phyloP scores from a whole-genome alignment of 2,113 vertebrate genomes.

The Genyomyrus donnyi region DNA sequence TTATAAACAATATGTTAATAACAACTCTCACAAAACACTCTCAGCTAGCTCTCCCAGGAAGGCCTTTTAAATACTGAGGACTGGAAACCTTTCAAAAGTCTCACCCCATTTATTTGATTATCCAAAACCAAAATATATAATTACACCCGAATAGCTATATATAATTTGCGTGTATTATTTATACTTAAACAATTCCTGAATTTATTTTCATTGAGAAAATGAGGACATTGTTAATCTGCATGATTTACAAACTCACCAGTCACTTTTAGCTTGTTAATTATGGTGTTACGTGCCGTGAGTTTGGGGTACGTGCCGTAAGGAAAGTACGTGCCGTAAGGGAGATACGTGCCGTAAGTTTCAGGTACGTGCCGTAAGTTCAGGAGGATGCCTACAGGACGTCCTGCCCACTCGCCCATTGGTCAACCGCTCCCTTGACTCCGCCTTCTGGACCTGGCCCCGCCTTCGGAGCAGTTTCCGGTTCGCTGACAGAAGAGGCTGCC shows the following conservation, averaged over 20 bases:
- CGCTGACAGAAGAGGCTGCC: too few species aligned
- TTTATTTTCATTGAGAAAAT: not conserved
- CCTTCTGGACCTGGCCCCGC: too few species aligned
- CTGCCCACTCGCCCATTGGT: too few species aligned
- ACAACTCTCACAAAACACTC: not conserved
- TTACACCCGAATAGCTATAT: not conserved
- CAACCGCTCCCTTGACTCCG: too few species aligned
- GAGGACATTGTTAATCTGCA: not conserved
- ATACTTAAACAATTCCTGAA: not conserved
- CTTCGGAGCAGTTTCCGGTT: too few species aligned
- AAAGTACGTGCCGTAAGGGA: too few species aligned
- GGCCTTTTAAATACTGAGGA: not conserved
- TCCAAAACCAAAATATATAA: not conserved
- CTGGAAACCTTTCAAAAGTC: not conserved
- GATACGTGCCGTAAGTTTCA: too few species aligned
- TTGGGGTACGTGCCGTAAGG: too few species aligned
- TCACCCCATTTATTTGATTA: not conserved
- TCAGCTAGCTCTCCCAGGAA: not conserved
- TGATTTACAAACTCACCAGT: not conserved
- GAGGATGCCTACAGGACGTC: too few species aligned
- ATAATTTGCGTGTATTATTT: not conserved
- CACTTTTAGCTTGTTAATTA: not conserved
- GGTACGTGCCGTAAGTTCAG: too few species aligned
- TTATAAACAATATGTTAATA: not conserved
- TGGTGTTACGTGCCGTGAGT: too few species aligned